Evolutionary conservation across 2,113 vertebrate species (phyloP).

Genomic region (Dendrocopos noguchii): DNA sequence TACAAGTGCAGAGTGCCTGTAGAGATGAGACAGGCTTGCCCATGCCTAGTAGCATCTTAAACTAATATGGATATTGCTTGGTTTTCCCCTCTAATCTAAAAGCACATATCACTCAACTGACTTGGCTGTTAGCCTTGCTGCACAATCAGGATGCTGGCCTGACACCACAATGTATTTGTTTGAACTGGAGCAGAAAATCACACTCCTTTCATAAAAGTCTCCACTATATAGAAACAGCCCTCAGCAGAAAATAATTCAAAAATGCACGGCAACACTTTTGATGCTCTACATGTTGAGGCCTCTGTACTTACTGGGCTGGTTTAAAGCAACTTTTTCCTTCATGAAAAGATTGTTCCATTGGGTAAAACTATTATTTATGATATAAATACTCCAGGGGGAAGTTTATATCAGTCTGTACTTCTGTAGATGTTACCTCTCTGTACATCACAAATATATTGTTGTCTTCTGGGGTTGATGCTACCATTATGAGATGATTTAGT

Average conservation of each 20-base stretch:
- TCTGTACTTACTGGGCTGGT: not conserved
- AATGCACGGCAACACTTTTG: not conserved
- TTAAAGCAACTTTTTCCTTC: not conserved
- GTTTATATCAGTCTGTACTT: not conserved
- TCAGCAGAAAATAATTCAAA: not conserved
- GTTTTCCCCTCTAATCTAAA: not conserved
- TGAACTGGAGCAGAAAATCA: not conserved
- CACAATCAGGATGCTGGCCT: not conserved
- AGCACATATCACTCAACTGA: not conserved
- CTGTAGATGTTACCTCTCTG: not conserved
- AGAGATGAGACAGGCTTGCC: not conserved
- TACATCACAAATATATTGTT: not conserved
- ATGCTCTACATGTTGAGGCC: not conserved
- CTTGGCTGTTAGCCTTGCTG: not conserved
- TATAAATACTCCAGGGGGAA: too few relatives aligned
- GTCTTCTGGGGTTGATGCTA: not conserved
- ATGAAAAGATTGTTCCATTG: not conserved
- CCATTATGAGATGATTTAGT: not conserved
- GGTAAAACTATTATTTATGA: not conserved
- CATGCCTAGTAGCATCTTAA: not conserved
- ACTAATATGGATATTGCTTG: rapidly evolving
- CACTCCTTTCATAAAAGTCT: not conserved
- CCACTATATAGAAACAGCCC: not conserved
- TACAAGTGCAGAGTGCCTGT: not conserved
- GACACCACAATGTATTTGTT: not conserved